Evolutionary conservation across 2,797 vertebrate species (phyloP).

Genomic region (Artibeus jamaicensis): DNA sequence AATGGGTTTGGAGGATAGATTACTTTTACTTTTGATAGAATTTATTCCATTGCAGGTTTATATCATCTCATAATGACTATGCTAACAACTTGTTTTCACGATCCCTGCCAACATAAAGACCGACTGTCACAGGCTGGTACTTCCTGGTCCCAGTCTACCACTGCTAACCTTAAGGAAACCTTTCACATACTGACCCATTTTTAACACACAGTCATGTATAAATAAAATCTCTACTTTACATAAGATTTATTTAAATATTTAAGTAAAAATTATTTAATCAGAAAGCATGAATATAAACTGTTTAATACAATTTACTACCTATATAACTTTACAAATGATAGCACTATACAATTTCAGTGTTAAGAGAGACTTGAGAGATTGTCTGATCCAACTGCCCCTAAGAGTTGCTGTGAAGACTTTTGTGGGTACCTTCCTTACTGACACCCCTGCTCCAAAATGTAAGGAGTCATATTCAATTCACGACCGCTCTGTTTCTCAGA

Average conservation of each 20-base stretch:
- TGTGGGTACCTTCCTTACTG: neutral
- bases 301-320: neutral
- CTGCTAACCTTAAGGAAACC: neutral
- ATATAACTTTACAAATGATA: neutral
- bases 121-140: neutral
- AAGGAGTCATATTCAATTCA: neutral
- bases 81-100: neutral
- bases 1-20: neutral
- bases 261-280: neutral
- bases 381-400: neutral
- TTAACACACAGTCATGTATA: neutral
- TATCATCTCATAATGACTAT: neutral
- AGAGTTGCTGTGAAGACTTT: neutral
- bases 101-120: neutral
- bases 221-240: neutral
- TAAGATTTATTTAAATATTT: neutral
- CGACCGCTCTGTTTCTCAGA: neutral
- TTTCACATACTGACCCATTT: neutral
- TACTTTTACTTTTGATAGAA: neutral
- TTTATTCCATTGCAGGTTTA: neutral
- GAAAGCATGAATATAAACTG: neutral
- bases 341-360: neutral
- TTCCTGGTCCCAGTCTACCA: neutral
- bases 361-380: neutral
- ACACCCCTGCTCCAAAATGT: neutral